Evolutionary conservation across 2,797 vertebrate species (phyloP).

Genomic region (Lophotriccus pileatus): DNA sequence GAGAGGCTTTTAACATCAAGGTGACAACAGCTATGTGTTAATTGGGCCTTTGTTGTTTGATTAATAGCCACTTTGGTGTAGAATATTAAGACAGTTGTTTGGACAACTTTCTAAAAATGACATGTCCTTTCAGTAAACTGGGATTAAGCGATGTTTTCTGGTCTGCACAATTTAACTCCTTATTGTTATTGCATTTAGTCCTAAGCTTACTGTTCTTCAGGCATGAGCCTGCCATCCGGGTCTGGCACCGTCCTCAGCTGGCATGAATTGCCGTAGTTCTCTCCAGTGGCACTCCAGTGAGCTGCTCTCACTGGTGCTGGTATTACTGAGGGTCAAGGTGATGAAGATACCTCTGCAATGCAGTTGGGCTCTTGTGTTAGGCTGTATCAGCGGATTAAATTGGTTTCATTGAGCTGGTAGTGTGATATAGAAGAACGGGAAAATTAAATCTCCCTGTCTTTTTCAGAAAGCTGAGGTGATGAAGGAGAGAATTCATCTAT

Average conservation of each 20-base stretch:
- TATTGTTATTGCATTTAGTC: background rate
- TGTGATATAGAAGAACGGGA: background rate
- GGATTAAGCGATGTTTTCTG: conserved; percentile 18
- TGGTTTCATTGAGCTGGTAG: background rate
- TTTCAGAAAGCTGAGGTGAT: background rate
- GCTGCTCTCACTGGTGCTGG: background rate
- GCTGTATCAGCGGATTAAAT: background rate
- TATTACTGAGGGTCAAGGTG: background rate
- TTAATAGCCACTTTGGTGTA: conserved; percentile 64
- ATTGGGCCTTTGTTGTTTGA: conserved; percentile 76
- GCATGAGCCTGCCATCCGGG: fast-evolving
- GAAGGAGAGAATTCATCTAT: background rate
- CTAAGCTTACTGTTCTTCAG: background rate
- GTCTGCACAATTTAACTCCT: conserved; percentile 53
- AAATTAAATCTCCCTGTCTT: background rate
- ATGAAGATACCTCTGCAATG: background rate
- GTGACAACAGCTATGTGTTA: conserved; percentile 72
- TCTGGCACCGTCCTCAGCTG: background rate
- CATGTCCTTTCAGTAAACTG: conserved; percentile 38
- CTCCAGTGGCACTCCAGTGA: background rate
- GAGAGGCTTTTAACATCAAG: conserved; percentile 70
- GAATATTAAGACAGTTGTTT: conserved; percentile 64
- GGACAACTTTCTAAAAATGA: conserved; percentile 56
- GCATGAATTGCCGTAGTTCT: background rate
- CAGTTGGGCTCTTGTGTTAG: background rate